A percentile compares a stretch with the other conserved stretches of the same genome.
Conservation (phyloP, 2,888 invertebrate genomes). For the Folsomia candida region DNA sequence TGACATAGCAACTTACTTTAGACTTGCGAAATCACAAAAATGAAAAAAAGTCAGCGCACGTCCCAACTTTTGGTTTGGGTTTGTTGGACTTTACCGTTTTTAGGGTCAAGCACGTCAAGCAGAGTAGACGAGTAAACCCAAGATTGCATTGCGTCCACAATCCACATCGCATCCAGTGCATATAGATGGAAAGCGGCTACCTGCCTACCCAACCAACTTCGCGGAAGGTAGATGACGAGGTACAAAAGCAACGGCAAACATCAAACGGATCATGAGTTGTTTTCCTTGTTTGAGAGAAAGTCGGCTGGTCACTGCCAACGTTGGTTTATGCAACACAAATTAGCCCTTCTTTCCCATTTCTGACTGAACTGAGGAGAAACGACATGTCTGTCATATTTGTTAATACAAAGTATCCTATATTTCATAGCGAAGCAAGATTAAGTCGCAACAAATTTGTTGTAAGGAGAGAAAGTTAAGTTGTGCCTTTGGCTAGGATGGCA, state of each 20-base stretch:
- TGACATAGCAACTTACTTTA: constrained; percentile 39
- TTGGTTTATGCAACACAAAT: too few species aligned
- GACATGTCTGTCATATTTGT: too few species aligned
- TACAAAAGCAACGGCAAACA: too few species aligned
- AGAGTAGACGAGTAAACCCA: not conserved
- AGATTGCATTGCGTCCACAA: too few species aligned
- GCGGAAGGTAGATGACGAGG: too few species aligned
- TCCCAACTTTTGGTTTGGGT: constrained; percentile 3
- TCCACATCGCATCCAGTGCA: too few species aligned
- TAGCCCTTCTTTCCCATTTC: too few species aligned
- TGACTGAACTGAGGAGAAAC: too few species aligned
- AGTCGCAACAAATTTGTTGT: not conserved
- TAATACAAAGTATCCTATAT: not conserved
- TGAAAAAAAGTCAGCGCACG: constrained; percentile 41
- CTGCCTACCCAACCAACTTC: too few species aligned
- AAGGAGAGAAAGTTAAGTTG: not conserved
- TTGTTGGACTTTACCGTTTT: not conserved
- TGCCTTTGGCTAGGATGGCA: not conserved
- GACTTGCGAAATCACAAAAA: constrained; percentile 42
- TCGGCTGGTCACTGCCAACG: not conserved
- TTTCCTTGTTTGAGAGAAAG: too few species aligned
- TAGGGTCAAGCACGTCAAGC: constrained; percentile 7
- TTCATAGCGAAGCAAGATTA: not conserved
- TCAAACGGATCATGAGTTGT: too few species aligned
- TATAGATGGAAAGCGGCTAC: too few species aligned